phyloP scores from a whole-genome alignment of 2,888 invertebrate genomes.

The Hypomecis punctinalis region DNA sequence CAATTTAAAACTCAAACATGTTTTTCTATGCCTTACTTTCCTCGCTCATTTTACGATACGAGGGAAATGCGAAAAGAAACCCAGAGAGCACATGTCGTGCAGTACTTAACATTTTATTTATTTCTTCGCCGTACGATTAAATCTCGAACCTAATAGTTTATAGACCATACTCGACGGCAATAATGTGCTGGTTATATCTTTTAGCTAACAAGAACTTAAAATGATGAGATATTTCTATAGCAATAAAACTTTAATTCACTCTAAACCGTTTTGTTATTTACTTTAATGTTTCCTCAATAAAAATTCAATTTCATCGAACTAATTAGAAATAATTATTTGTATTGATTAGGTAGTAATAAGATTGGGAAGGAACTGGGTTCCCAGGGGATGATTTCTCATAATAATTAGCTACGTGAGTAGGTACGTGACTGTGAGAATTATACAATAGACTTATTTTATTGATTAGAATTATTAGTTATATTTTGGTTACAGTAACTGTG shows the following conservation, averaged over 20 bases:
- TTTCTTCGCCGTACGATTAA: constrained; percentile 25
- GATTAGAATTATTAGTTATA: no score
- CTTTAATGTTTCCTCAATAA: constrained; percentile 24
- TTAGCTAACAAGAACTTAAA: constrained; percentile 26
- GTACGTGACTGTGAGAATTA: no score
- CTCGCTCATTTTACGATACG: neutral
- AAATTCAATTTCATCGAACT: constrained; percentile 20
- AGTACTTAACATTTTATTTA: constrained; percentile 28
- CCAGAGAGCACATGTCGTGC: constrained; percentile 20
- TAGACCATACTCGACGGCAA: constrained; percentile 24
- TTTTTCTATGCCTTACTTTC: neutral
- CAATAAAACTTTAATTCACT: constrained; percentile 20
- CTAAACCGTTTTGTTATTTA: constrained; percentile 19
- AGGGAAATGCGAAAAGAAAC: constrained; percentile 9
- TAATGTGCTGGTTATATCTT: constrained; percentile 22
- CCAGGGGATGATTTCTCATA: neutral
- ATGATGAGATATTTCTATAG: constrained; percentile 16
- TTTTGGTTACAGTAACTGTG: no score
- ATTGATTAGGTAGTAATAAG: neutral
- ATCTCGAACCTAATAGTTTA: constrained; percentile 31
- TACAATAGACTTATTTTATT: no score
- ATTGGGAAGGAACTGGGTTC: neutral
- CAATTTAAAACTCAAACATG: no score
- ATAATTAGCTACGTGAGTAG: no score
- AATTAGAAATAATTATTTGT: constrained; percentile 33